Conservation (phyloP, 1,140 invertebrate species). For the Drosophila azteca region DNA sequence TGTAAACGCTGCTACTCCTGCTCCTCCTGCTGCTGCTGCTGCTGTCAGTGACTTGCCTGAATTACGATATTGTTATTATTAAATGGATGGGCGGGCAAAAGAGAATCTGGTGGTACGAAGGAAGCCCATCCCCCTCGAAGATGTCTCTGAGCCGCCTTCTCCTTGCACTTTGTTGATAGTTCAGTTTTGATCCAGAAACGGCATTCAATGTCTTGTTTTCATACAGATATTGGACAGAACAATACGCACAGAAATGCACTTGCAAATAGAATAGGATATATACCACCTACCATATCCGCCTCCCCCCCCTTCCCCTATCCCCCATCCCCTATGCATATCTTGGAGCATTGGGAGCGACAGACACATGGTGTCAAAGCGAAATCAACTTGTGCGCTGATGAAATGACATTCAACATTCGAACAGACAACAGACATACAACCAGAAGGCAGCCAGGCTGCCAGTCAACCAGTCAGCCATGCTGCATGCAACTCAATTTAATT, state of each 20-base stretch:
- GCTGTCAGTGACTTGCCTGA: conserved; percentile 78
- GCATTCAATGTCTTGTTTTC: conserved; percentile 78
- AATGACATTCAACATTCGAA: conserved; percentile 61
- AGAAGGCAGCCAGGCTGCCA: no score
- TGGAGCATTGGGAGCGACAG: conserved; percentile 25
- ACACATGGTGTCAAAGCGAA: conserved; percentile 67
- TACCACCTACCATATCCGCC: no score
- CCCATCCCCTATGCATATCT: conserved; percentile 23
- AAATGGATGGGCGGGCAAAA: conserved; percentile 70
- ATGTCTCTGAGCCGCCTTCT: conserved; percentile 38
- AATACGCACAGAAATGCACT: conserved; percentile 10
- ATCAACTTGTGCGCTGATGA: conserved; percentile 67
- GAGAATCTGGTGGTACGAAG: conserved; percentile 19
- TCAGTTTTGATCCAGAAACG: conserved; percentile 66
- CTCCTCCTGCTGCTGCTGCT: conserved; percentile 36
- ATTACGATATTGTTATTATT: conserved; percentile 83
- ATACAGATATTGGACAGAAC: conserved; percentile 38
- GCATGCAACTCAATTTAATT: conserved; percentile 76
- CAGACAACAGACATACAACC: no score
- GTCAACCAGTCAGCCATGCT: no score
- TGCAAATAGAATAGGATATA: conserved; percentile 10
- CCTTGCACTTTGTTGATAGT: conserved; percentile 54
- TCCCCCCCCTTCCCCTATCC: no score
- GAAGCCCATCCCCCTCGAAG: background rate
- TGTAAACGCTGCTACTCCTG: conserved; percentile 42